Base-by-base conservation (phyloP, 2,113 vertebrate species). In the Nettapus auritus region DNA sequence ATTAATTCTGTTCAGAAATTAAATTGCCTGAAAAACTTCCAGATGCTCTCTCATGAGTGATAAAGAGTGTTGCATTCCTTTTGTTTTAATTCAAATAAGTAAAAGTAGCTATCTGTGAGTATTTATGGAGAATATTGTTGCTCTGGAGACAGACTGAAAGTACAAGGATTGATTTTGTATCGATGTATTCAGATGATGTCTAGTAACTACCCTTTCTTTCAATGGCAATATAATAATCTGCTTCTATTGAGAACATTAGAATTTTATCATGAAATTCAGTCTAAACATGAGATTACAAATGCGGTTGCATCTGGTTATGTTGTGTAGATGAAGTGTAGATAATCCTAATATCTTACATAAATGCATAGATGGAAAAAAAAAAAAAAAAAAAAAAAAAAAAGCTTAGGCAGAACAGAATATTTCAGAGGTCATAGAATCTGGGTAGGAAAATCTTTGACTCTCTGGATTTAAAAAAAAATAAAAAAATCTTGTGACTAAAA, bases 161-260 rank as follows among this genome's bases (percentile, higher is more conserved):
- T 69, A 89, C 17, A 80, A 91, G 71, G 70, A 94, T 93, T 68
- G 90, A 82, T 94, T 92, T 23, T 78, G 55, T 89, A 94, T 78
- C 74, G 89, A 95, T 68, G 63, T 55, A 59, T 76, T 90, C 70
- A 87, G 46, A 55, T 60, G 53, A 60, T 63, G n/a, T 77, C 60
- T 90, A 77, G 57, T 82, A 94, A 78, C 63, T 84, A 82, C 60
- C 42, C 11, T 57, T 55, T 89, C 56, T 76, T 53, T 70, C 86
- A 85, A 36, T 71, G 38, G 36, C 67, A 82, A 90, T 84, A 78
- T 26, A 82, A 78, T 85, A 91, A 89, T 34, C 60, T 91, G 40
- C 36, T 93, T 82, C 28, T 94, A 7, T 82, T 79, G 38, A 95
- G 44, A 85, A 79, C 9, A 84, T 74, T 80, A 70, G 62, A 64